Evolutionary conservation across 2,888 invertebrate genomes (phyloP), one percentile per base, ranked within the genome.

Genomic region (Amphiduros pacificus): DNA sequence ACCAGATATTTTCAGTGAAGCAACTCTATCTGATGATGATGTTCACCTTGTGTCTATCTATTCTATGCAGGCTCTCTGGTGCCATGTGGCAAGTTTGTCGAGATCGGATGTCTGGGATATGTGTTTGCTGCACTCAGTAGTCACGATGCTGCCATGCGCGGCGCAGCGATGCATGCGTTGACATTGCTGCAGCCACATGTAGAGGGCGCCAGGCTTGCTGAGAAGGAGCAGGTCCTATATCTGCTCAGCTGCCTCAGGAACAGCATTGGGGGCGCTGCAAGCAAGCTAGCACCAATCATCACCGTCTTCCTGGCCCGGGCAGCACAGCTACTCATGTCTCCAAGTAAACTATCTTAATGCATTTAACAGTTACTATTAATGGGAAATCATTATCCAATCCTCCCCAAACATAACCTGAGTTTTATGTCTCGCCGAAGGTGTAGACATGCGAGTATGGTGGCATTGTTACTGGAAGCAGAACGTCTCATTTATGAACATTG

Each of bases 161-260:
- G 89, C 63, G 88, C 89, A 0, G 91, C 92, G 0, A 91, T 88
- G 72, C 89, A 89, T 70, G 88, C 90, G 1, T 85, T 94, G 65
- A 86, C 89, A 51, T 53, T 31, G 54, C 91, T 91, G 83, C 88
- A 89, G 71, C 83, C 87, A 71, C 91, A 92, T 69, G 83, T 93
- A 62, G 91, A 92, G 77, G 88, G 68, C 1, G 69, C 74, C 24
- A 61, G 50, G 58, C 78, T 78, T 63, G 66, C 61, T 87, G 89
- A 82, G 87, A 89, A 80, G 87, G 87, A 78, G 73, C 84, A 91
- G 58, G 88, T 91, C 83, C 84, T 87, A 24, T 87, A 89, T 75
- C 87, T 90, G 73, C 84, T 91, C 52, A 88, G 88, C 70, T 87
- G 88, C 0, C 74, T 92, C 4, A 87, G 88, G 28, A 87, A 87